Conservation (phyloP, 1,140 invertebrate species). For the Drosophila melanica region DNA sequence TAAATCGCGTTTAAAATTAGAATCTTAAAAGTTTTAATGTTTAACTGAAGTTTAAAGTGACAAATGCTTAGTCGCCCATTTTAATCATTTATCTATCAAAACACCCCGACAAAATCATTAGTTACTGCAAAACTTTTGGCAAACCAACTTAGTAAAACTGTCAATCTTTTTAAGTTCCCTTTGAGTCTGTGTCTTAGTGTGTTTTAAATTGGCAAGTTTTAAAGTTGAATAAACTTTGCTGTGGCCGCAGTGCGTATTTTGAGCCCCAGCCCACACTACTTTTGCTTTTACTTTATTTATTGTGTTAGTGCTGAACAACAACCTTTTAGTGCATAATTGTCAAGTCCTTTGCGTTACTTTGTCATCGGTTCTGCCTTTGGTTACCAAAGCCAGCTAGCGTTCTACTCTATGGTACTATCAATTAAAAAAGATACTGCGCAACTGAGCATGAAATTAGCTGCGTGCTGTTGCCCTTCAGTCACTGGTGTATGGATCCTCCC, state of each 20-base stretch:
- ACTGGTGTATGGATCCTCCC: background rate
- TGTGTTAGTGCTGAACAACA: background rate
- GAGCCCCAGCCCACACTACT: background rate
- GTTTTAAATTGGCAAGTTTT: background rate
- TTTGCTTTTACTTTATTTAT: background rate
- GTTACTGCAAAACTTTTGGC: background rate
- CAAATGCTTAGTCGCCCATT: background rate
- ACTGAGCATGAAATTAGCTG: constrained; percentile 78
- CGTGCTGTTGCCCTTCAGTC: constrained; percentile 43
- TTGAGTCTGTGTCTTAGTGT: background rate
- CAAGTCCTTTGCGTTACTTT: constrained; percentile 17
- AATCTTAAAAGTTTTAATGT: background rate
- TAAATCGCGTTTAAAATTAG: no score
- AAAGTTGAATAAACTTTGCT: constrained; percentile 6
- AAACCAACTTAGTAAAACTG: background rate
- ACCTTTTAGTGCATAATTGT: background rate
- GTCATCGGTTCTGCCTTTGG: background rate
- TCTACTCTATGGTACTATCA: constrained; percentile 44
- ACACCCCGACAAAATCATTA: background rate
- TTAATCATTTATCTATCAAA: background rate
- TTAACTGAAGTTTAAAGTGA: background rate
- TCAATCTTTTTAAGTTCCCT: constrained; percentile 1
- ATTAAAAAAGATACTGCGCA: constrained; percentile 70
- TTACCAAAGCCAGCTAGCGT: constrained; percentile 3
- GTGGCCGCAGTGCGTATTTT: constrained; percentile 16